Percentiles rank a stretch among this genome's conserved stretches.
phyloP scores from a whole-genome alignment of 2,797 vertebrate species.

The Mormyrops boulengeri region DNA sequence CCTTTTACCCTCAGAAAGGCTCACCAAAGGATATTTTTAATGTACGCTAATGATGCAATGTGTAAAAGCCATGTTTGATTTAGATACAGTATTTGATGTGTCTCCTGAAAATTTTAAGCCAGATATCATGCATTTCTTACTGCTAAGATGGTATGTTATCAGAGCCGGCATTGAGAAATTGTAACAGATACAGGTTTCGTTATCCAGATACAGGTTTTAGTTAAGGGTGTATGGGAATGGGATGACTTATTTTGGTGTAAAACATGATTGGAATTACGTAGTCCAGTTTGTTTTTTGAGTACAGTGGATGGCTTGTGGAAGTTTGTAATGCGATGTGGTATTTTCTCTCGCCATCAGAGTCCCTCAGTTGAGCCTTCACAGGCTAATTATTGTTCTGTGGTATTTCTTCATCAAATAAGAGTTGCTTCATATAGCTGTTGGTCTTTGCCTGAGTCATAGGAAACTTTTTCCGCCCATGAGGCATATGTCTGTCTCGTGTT shows the following conservation, averaged over 20 bases:
- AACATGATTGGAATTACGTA: neutral
- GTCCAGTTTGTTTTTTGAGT: neutral
- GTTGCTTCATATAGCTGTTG: neutral
- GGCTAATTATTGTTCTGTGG: neutral
- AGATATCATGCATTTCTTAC: neutral
- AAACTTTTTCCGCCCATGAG: neutral
- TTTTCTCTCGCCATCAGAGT: neutral
- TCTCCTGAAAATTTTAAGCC: neutral
- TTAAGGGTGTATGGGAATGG: neutral
- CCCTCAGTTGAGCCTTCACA: neutral
- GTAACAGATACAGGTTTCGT: neutral
- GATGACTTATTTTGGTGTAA: neutral
- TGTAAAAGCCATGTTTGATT: neutral
- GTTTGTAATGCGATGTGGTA: neutral
- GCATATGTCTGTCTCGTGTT: neutral
- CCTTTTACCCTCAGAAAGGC: neutral
- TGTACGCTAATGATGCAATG: neutral
- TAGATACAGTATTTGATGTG: neutral
- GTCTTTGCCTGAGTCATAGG: neutral
- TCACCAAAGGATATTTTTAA: neutral
- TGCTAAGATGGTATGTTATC: neutral
- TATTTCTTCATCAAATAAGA: neutral
- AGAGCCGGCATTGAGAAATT: neutral
- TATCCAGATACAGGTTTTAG: neutral
- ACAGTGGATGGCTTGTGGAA: neutral